Evolutionary conservation across 2,888 invertebrate species (phyloP).

Genomic region (Caenorhabditis imperialis): DNA sequence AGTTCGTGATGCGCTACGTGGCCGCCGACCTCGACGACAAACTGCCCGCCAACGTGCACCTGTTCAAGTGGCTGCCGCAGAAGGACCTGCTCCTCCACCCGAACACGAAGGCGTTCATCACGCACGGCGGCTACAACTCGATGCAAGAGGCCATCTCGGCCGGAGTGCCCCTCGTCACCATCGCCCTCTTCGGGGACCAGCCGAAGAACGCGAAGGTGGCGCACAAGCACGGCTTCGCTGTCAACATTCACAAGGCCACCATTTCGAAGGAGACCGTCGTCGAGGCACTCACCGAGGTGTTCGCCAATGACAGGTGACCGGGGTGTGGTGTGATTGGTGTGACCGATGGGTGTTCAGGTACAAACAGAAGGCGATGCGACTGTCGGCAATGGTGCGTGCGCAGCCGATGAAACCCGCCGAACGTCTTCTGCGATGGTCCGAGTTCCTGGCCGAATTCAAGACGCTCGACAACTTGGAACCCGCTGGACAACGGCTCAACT

Average conservation of each 20-base stretch:
- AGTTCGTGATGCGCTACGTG: constrained; percentile 64
- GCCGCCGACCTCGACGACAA: constrained; percentile 49
- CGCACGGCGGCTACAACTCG: constrained; percentile 86
- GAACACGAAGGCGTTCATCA: constrained; percentile 84
- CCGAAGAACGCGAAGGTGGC: constrained; percentile 66
- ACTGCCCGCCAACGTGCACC: constrained; percentile 60
- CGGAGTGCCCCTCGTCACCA: constrained; percentile 64
- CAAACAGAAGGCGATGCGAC: constrained; percentile 50
- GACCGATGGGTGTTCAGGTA: no score
- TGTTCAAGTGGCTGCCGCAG: constrained; percentile 71
- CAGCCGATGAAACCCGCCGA: constrained; percentile 65
- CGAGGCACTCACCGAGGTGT: constrained; percentile 27
- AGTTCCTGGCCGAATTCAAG: constrained; percentile 68
- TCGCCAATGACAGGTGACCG: constrained; percentile 35
- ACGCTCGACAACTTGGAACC: constrained; percentile 61
- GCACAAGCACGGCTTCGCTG: constrained; percentile 60
- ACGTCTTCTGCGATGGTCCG: constrained; percentile 66
- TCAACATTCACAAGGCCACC: constrained; percentile 41
- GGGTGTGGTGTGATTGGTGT: no score
- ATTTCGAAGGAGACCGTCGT: constrained; percentile 45
- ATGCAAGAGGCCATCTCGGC: constrained; percentile 79
- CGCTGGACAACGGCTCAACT: constrained; percentile 60
- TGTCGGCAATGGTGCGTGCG: constrained; percentile 63
- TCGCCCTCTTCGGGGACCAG: constrained; percentile 67
- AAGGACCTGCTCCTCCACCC: constrained; percentile 81